Percentiles rank a stretch among this genome's conserved stretches.
Conservation (phyloP, 2,888 invertebrate species). For the Cantharis rustica region DNA sequence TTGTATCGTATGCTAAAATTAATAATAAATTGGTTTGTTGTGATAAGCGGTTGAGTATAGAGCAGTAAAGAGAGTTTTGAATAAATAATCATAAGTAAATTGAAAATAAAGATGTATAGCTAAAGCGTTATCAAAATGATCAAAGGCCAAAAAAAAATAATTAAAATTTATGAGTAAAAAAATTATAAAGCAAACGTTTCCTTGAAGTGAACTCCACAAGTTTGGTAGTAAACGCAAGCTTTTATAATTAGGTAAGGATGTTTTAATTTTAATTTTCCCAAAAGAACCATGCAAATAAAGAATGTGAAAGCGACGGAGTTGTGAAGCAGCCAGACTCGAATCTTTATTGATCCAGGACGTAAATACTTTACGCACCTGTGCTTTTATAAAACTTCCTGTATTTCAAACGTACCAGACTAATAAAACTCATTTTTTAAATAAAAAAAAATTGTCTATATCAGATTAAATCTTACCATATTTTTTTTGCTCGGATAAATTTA, state of each 20-base stretch:
- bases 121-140: neutral
- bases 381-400: conserved; percentile 12
- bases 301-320: conserved; percentile 22
- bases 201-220: conserved; percentile 25
- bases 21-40: neutral
- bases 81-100: no score
- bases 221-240: conserved; percentile 28
- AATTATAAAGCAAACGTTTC: conserved; percentile 9
- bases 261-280: conserved; percentile 31
- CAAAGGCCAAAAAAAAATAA: neutral
- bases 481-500: neutral
- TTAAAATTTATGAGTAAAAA: neutral
- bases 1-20: neutral
- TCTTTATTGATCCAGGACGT: conserved; percentile 28
- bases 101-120: no score
- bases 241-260: conserved; percentile 30
- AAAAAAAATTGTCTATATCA: neutral
- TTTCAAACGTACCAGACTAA: neutral
- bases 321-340: conserved; percentile 23
- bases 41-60: neutral
- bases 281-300: conserved; percentile 30
- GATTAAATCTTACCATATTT: neutral
- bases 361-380: conserved; percentile 30
- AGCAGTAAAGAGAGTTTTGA: neutral
- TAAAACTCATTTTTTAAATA: neutral